Evolutionary conservation across 2,113 vertebrate genomes (phyloP).

Genomic region (Bambusicola thoracicus): DNA sequence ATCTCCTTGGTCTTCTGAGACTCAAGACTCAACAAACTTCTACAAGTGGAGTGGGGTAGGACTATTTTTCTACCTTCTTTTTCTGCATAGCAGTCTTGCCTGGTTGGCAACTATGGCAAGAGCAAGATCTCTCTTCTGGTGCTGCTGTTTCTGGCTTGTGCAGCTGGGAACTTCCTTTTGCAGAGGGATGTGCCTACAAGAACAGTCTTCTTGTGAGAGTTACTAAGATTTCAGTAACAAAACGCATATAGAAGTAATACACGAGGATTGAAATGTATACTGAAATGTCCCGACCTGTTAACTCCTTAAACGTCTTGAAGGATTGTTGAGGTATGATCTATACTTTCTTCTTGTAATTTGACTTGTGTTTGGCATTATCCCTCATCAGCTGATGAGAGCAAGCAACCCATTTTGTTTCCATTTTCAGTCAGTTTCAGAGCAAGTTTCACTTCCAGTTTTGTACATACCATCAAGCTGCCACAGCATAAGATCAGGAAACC

Average conservation of each 20-base stretch:
- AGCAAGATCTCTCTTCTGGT: neutral
- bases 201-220: neutral
- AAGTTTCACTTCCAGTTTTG: neutral
- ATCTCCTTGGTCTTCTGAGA: neutral
- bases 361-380: neutral
- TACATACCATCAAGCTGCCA: accelerated
- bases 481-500: neutral
- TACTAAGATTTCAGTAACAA: neutral
- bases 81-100: neutral
- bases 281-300: neutral
- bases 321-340: neutral
- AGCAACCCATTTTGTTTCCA: neutral
- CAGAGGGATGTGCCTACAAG: neutral
- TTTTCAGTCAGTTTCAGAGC: neutral
- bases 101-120: neutral
- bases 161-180: neutral
- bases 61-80: neutral
- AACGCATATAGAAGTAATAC: neutral
- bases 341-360: neutral
- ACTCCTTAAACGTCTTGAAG: neutral
- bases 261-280: neutral
- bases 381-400: neutral
- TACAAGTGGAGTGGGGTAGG: neutral
- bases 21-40: neutral
- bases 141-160: neutral